Conservation (phyloP, 2,888 invertebrate genomes). For the Parelbella ahira region DNA sequence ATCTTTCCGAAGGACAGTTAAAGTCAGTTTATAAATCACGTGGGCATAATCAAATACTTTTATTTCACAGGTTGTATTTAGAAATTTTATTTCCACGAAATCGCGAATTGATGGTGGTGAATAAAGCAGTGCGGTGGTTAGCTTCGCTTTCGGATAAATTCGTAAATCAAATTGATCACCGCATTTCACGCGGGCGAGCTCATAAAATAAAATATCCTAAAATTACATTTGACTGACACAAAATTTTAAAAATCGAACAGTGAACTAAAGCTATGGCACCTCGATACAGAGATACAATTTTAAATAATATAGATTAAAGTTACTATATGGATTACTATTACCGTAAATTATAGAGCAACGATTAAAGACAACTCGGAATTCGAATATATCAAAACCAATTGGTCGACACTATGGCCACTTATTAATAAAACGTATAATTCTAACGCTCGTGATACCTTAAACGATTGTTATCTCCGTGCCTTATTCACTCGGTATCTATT, state of each 20-base stretch:
- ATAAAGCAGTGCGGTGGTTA: conserved; percentile 10
- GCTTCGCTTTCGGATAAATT: conserved; percentile 7
- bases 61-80: conserved; percentile 20
- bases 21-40: conserved; percentile 24
- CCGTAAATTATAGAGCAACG: too few species aligned
- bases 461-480: conserved; percentile 31
- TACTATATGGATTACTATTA: too few species aligned
- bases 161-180: conserved; percentile 22
- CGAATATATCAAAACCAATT: conserved; percentile 18
- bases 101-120: conserved; percentile 13
- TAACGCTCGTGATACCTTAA: conserved; percentile 22
- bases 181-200: neutral
- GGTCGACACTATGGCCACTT: conserved; percentile 7
- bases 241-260: neutral
- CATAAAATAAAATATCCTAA: conserved; percentile 6
- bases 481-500: conserved; percentile 28
- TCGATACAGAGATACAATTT: too few species aligned
- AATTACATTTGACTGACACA: neutral
- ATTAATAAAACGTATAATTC: conserved; percentile 25
- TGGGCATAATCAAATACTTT: conserved; percentile 17
- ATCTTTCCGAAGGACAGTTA: conserved; percentile 26
- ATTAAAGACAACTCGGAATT: too few species aligned
- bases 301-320: too few species aligned
- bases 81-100: conserved; percentile 18
- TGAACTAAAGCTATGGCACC: too few species aligned